Percentiles rank a stretch among this genome's conserved stretches.
phyloP scores from a whole-genome alignment of 2,113 vertebrate genomes.

The Bucco capensis region DNA sequence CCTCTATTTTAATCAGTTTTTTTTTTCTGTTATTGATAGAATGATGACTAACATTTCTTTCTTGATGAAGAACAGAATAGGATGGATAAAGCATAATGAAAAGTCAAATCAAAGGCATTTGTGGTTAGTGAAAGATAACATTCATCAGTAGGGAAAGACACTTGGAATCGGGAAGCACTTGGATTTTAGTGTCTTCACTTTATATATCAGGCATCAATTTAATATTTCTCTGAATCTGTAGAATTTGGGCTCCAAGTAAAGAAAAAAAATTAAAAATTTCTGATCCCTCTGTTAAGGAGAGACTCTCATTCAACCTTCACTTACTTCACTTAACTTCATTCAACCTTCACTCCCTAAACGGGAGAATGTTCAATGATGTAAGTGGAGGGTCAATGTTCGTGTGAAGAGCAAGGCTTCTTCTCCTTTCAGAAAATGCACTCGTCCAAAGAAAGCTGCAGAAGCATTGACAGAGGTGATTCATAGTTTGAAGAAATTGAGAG shows the following conservation, averaged over 20 bases:
- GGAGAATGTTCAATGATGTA: background rate
- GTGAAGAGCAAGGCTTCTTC: background rate
- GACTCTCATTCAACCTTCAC: background rate
- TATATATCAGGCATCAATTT: background rate
- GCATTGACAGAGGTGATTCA: background rate
- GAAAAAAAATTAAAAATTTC: background rate
- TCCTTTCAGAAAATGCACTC: background rate
- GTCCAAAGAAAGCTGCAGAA: background rate
- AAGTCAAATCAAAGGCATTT: slow-evolving; percentile 27
- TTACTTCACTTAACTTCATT: background rate
- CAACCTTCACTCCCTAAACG: background rate
- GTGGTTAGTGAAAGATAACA: background rate
- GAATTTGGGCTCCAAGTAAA: background rate
- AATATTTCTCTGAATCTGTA: background rate
- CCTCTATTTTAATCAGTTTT: slow-evolving; percentile 1
- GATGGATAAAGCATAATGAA: background rate
- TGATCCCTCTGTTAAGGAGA: background rate
- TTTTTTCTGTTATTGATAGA: background rate
- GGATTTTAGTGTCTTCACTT: background rate
- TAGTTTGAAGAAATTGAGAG: background rate
- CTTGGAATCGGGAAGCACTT: background rate
- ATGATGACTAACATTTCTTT: slow-evolving; percentile 28
- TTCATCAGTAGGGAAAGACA: background rate
- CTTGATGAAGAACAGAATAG: slow-evolving; percentile 16
- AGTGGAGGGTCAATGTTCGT: background rate